Evolutionary conservation across 2,888 invertebrate genomes (phyloP).

Genomic region (Tetranychus piercei): DNA sequence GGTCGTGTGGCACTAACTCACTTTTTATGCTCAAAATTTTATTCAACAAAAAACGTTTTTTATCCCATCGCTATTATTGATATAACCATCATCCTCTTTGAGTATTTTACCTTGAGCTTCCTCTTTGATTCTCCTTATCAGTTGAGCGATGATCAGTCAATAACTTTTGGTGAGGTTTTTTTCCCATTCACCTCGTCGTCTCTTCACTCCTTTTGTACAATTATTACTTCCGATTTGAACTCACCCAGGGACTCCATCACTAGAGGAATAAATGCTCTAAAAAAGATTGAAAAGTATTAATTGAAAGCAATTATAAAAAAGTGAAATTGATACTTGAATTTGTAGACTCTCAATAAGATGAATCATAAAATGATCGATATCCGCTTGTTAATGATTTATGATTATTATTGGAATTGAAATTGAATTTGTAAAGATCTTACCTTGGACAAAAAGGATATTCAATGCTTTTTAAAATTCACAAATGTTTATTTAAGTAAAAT

Average conservation of each 20-base stretch:
- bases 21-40: too few relatives aligned
- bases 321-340: background rate
- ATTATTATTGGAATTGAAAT: background rate
- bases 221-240: background rate
- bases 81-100: background rate
- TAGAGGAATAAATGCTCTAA: background rate
- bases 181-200: background rate
- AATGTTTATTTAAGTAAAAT: too few relatives aligned
- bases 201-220: background rate
- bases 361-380: background rate
- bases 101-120: background rate
- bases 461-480: too few relatives aligned
- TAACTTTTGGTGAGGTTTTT: background rate
- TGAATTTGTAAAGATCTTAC: conserved; percentile 4
- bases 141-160: background rate
- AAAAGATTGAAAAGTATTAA: background rate
- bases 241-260: background rate
- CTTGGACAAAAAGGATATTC: too few relatives aligned
- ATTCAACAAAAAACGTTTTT: too few relatives aligned
- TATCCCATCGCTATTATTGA: too few relatives aligned
- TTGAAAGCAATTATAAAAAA: background rate
- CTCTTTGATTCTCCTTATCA: background rate
- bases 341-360: background rate
- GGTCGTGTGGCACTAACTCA: background rate
- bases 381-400: background rate